Evolutionary conservation across 2,113 vertebrate genomes (phyloP), one percentile per base, ranked within the genome.

Genomic region (Rhynchopsitta pachyrhyncha): DNA sequence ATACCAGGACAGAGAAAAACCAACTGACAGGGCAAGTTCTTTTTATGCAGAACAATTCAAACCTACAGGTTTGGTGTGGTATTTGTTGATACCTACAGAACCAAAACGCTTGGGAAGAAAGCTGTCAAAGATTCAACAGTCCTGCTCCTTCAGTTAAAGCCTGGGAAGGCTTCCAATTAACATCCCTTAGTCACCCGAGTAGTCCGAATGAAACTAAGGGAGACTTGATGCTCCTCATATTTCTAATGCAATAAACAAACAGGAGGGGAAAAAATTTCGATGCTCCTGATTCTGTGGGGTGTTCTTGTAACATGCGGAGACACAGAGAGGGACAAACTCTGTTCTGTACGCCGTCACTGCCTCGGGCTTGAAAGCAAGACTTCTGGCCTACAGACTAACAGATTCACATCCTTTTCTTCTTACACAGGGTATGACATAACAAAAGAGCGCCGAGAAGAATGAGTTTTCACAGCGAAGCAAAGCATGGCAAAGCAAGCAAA

Each of bases 401-500:
- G 60, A 84, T 53, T 55, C 50, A 44, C 7, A 20, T 63, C 46
- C 28, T 28, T 63, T 79, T 91, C 74, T 60, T 42, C 52, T 79
- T 73, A 84, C 9, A 25, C 8, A n/a, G 77, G 67, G 60, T 44
- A 57, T 16, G 77, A 89, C 81, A 8, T 11, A 92, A 91, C 71
- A 82, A 80, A 93, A 92, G 63, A 86, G 81, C 0, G 23, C 57
- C 17, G 23, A 88, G 86, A 88, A 82, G 83, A 92, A 96, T 85
- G 75, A 46, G 92, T 85, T 95, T 47, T 60, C 75, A 96, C 73
- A 94, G 89, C 67, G 77, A 91, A 96, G 90, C 94, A 92, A 93
- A 81, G 97, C 96, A 78, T n/a, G 91, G 98, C 98, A 97, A 98
- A 98, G 98, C 97, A 97, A 98, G 98, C 95, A 94, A 95, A 93